Evolutionary conservation across 2,888 invertebrate genomes (phyloP).

Genomic region (Oscheius sp.): DNA sequence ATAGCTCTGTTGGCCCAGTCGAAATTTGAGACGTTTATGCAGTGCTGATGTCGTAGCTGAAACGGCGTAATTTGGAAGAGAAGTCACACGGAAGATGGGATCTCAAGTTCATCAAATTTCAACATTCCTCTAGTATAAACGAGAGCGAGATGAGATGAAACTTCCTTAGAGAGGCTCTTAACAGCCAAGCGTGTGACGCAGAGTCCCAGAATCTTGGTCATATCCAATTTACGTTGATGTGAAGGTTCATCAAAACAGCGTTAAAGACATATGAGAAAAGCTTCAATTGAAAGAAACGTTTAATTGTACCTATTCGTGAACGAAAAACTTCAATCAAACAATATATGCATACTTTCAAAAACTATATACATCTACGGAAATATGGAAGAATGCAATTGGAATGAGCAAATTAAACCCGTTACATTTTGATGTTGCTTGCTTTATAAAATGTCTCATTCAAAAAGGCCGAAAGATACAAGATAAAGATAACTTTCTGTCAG

Average conservation of each 20-base stretch:
- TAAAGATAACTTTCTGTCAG: constrained; percentile 17
- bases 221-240: neutral
- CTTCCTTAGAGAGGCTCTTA: constrained; percentile 15
- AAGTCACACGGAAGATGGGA: neutral
- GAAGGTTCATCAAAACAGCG: neutral
- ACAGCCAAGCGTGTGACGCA: neutral
- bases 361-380: no score
- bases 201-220: no score
- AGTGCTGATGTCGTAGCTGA: constrained; percentile 29
- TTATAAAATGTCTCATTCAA: no score
- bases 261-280: neutral
- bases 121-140: neutral
- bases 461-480: neutral
- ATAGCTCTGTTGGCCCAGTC: constrained; percentile 27
- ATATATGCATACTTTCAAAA: no score
- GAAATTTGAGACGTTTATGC: constrained; percentile 28
- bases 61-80: constrained; percentile 21
- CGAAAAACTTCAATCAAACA: no score
- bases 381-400: no score
- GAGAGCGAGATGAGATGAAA: neutral
- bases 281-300: no score
- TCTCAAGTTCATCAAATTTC: neutral
- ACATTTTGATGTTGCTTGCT: no score
- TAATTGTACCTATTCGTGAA: no score
- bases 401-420: no score